Percentiles rank a stretch among this genome's conserved stretches.
Evolutionary conservation across 2,113 vertebrate genomes (phyloP).

Genomic region (Sporophila hypoxantha): DNA sequence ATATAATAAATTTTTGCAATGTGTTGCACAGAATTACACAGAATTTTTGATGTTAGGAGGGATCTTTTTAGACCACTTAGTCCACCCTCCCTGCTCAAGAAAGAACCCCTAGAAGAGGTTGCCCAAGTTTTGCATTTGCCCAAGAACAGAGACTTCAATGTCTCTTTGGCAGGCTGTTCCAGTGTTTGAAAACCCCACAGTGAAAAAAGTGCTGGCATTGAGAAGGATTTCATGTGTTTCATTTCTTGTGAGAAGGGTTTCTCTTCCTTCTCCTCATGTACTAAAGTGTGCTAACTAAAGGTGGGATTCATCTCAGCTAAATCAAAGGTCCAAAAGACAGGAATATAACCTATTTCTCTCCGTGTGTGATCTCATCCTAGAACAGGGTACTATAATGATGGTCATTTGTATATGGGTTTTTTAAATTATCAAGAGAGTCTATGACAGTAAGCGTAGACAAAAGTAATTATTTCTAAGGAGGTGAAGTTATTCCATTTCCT

Average conservation of each 20-base stretch:
- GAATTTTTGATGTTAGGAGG: not conserved
- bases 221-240: not conserved
- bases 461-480: not conserved
- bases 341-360: not conserved
- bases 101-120: not conserved
- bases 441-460: not conserved
- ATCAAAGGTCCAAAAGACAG: not conserved
- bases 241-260: not conserved
- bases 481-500: not conserved
- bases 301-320: not conserved
- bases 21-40: not conserved
- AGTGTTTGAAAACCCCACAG: not conserved
- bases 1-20: not conserved
- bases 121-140: not conserved
- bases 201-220: not conserved
- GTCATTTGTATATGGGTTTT: not conserved
- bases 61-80: not conserved
- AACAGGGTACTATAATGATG: not conserved
- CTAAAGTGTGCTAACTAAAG: not conserved
- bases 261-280: not conserved
- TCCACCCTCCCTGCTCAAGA: not conserved
- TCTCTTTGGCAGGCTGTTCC: not conserved
- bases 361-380: not conserved
- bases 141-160: not conserved
- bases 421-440: not conserved